phyloP scores from a whole-genome alignment of 1,140 invertebrate species.

The Drosophila saltans region DNA sequence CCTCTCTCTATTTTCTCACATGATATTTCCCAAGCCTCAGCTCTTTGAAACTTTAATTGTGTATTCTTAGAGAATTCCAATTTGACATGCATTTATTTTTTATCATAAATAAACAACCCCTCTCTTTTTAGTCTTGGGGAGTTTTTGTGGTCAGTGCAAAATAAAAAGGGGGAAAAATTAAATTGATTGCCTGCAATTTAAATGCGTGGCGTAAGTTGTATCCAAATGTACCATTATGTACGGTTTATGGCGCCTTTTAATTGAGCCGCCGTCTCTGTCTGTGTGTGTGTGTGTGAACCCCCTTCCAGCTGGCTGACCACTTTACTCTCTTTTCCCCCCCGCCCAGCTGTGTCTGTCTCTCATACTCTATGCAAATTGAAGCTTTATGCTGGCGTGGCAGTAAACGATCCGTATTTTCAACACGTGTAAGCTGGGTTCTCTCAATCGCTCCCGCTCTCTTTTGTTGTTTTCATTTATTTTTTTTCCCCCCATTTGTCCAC shows the following conservation, averaged over 20 bases:
- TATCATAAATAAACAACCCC: constrained; percentile 55
- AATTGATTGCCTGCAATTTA: constrained; percentile 77
- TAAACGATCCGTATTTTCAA: constrained; percentile 57
- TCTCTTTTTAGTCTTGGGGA: constrained; percentile 3
- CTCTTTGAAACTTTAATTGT: not conserved
- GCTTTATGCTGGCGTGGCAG: constrained; percentile 56
- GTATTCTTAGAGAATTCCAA: constrained; percentile 39
- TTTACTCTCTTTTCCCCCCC: too few relatives aligned
- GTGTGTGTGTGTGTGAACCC: not conserved
- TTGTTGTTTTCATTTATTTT: not conserved
- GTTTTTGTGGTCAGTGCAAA: constrained; percentile 28
- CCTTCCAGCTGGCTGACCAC: constrained; percentile 15
- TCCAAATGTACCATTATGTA: constrained; percentile 60
- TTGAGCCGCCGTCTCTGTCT: constrained; percentile 37
- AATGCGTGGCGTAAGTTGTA: constrained; percentile 50
- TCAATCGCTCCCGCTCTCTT: not conserved
- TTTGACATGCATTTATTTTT: constrained; percentile 22
- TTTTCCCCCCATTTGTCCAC: not conserved
- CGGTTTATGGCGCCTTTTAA: constrained; percentile 64
- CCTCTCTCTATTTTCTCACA: not conserved
- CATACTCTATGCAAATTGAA: constrained; percentile 45
- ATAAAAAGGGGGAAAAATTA: constrained; percentile 10
- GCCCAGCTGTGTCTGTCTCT: constrained; percentile 7
- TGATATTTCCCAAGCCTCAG: constrained; percentile 6
- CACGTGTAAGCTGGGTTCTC: constrained; percentile 44